A percentile compares a stretch with the other conserved stretches of the same genome.
phyloP scores from a whole-genome alignment of 2,113 vertebrate genomes.

The Axis porcinus region DNA sequence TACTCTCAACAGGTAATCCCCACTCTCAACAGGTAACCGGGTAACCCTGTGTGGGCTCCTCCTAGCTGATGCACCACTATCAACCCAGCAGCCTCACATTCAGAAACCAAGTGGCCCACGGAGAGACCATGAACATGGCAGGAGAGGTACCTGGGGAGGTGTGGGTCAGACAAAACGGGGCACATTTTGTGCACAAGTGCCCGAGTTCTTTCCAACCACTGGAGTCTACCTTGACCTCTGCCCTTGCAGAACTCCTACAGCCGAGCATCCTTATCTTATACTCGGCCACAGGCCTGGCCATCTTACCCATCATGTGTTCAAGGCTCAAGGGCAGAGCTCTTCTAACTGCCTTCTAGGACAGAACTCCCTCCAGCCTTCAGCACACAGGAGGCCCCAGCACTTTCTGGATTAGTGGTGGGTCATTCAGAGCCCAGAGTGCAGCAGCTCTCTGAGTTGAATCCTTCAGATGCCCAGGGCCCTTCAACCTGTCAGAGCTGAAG shows the following conservation, averaged over 20 bases:
- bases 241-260: not conserved
- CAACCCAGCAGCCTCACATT: not conserved
- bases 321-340: not conserved
- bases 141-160: not conserved
- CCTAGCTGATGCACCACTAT: not conserved
- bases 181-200: fast-evolving
- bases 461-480: not conserved
- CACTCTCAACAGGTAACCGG: not conserved
- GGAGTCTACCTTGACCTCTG: not conserved
- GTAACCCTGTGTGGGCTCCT: not conserved
- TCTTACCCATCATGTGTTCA: not conserved
- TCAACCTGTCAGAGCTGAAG: not conserved
- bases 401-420: not conserved
- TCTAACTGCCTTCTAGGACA: not conserved
- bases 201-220: not conserved
- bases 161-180: not conserved
- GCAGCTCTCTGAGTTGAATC: not conserved
- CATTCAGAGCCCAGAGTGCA: not conserved
- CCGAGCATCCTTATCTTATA: not conserved
- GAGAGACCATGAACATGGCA: not conserved
- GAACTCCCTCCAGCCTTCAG: not conserved
- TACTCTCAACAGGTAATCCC: not conserved
- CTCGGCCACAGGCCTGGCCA: not conserved
- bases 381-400: not conserved
- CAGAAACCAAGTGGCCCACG: fast-evolving